Evolutionary conservation across 2,113 vertebrate genomes (phyloP).

Genomic region (Trinectes maculatus): DNA sequence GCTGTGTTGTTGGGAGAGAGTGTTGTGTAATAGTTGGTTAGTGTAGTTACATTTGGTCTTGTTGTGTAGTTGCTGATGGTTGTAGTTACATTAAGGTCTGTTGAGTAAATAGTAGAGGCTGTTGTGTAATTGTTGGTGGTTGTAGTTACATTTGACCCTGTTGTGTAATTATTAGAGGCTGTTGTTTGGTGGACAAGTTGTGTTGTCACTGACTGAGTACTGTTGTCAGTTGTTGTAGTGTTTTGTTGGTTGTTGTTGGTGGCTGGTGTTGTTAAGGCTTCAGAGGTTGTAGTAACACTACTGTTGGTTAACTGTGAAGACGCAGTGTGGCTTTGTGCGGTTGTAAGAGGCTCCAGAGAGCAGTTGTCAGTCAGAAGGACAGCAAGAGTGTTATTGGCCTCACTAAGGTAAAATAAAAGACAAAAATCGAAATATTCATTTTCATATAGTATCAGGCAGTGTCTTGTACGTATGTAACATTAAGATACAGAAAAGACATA

Average conservation of each 20-base stretch:
- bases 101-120: not conserved
- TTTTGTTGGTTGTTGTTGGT: not conserved
- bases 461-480: no score
- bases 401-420: constrained; percentile 45
- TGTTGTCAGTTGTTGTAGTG: not conserved
- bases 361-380: constrained; percentile 68
- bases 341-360: not conserved
- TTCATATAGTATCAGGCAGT: no score
- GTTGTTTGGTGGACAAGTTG: not conserved
- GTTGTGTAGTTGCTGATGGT: not conserved
- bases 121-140: not conserved
- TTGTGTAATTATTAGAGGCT: not conserved
- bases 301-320: not conserved
- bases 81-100: not conserved
- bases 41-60: no score
- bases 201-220: no score
- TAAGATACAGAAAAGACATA: no score
- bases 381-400: constrained; percentile 46
- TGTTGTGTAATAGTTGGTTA: not conserved
- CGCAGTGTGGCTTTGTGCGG: not conserved
- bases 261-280: not conserved
- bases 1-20: constrained; percentile 1
- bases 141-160: no score
- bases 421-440: not conserved
- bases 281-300: not conserved